Evolutionary conservation across 2,888 invertebrate species (phyloP), one percentile per base, ranked within the genome.

Genomic region (Drepana falcataria): DNA sequence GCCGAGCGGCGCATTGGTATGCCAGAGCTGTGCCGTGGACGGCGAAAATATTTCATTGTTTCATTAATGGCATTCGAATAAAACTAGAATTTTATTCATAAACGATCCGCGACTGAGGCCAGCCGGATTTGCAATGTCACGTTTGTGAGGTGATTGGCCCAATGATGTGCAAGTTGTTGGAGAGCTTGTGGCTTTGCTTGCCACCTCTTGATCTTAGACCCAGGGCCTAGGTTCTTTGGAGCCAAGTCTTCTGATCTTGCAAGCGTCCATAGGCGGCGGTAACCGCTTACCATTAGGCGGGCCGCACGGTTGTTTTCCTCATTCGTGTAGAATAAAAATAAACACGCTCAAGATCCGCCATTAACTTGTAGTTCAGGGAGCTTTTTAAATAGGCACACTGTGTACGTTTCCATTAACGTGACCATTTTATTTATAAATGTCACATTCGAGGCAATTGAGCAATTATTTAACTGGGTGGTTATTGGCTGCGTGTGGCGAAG

Each of bases 1-100:
- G 9, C 35, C 9, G 33, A 48, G 35, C 48, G 35, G 7, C 51
- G 47, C 48, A 70, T 78, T 64, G 57, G 65, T 65, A 81, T 75
- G 75, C 82, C 52, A 34, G 55, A 5, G 55, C 59, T 47, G 55
- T 55, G 60, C 48, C 49, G 48, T 53, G 44, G 51, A 51, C 60
- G 59, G 70, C 76, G 65, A 75, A 81, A 82, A 84, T 81, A 80
- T 77, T 79, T 81, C 79, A 85, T 85, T 85, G 86, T 85, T 79
- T 75, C 74, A 56, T 68, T 74, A 77, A 79, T 77, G 78, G 78
- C 62, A 59, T 54, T 55, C 60, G 60, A 63, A 55, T 56, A 58
- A 55, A 44, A 35, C 33, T 34, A 35, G 41, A 53, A 53, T 48
- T 61, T 52, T 57, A 53, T 53, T 59, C 56, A 58, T 56, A 56